Conservation (phyloP, 64 coral and sea anemone genomes). For the Montipora efflorescens region DNA sequence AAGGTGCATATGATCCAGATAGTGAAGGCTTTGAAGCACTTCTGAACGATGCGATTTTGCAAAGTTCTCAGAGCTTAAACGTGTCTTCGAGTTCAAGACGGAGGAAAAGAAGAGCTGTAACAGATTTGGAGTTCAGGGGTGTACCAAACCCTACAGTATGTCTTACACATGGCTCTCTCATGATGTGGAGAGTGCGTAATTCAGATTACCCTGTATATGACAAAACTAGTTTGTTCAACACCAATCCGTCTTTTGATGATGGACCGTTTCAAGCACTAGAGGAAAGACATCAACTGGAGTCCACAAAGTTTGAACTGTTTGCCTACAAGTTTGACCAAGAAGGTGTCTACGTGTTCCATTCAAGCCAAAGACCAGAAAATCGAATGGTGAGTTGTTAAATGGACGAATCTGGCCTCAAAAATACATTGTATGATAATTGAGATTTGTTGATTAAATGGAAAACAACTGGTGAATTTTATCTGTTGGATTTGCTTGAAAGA, state of each 20-base stretch:
- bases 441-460: too few relatives aligned
- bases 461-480: not conserved
- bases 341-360: constrained; percentile 92
- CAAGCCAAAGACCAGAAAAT: constrained; percentile 78
- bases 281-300: constrained; percentile 76
- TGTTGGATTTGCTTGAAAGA: too few relatives aligned
- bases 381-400: constrained; percentile 83
- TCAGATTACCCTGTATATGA: constrained; percentile 89
- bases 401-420: not conserved
- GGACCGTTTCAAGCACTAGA: constrained; percentile 82
- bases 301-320: constrained; percentile 84
- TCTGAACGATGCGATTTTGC: constrained; percentile 41
- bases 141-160: constrained; percentile 89
- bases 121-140: constrained; percentile 35
- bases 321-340: constrained; percentile 85
- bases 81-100: not conserved
- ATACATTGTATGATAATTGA: too few relatives aligned
- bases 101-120: constrained; percentile 63
- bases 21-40: not conserved
- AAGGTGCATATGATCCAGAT: constrained; percentile 75
- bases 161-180: constrained; percentile 70
- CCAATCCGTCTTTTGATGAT: constrained; percentile 89
- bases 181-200: constrained; percentile 90
- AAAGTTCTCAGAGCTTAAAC: constrained; percentile 15
- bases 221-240: constrained; percentile 86